These are phyloP conservation scores for Eledona agricola DNA, from an alignment of 2,888 invertebrate species.

Conservation along the genomic window DNA sequence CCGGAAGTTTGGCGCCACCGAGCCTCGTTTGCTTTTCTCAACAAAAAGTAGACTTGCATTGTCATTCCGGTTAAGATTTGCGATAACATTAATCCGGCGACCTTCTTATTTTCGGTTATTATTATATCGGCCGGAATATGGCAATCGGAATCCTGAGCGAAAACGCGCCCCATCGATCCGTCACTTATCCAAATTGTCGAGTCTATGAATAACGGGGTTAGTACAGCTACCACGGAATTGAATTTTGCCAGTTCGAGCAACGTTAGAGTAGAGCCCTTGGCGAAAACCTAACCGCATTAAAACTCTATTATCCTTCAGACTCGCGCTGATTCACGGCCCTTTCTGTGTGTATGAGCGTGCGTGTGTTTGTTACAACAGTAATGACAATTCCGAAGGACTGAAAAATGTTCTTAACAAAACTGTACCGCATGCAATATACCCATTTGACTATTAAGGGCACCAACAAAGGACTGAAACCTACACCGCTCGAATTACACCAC, in stretches of 20 bases:
- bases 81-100: constrained; percentile 40
- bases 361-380: too few relatives aligned
- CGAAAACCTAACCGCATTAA: constrained; percentile 54
- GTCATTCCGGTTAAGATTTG: constrained; percentile 48
- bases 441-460: constrained; percentile 28
- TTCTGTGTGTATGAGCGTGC: constrained; percentile 28
- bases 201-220: constrained; percentile 1
- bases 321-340: constrained; percentile 43
- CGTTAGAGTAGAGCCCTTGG: constrained; percentile 47
- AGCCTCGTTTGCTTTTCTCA: constrained; percentile 59
- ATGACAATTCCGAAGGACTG: too few relatives aligned
- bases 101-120: too few relatives aligned
- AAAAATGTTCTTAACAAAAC: too few relatives aligned
- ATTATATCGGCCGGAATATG: too few relatives aligned
- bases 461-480: constrained; percentile 15
- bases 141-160: too few relatives aligned
- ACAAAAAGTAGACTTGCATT: constrained; percentile 49
- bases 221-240: constrained; percentile 44
- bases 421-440: constrained; percentile 25
- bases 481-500: constrained; percentile 28
- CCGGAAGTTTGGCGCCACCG: constrained; percentile 61
- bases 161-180: not conserved
- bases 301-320: constrained; percentile 55
- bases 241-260: constrained; percentile 42
- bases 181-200: not conserved